Evolutionary conservation across 2,888 invertebrate species (phyloP).

Genomic region (Ypsolopha sequella): DNA sequence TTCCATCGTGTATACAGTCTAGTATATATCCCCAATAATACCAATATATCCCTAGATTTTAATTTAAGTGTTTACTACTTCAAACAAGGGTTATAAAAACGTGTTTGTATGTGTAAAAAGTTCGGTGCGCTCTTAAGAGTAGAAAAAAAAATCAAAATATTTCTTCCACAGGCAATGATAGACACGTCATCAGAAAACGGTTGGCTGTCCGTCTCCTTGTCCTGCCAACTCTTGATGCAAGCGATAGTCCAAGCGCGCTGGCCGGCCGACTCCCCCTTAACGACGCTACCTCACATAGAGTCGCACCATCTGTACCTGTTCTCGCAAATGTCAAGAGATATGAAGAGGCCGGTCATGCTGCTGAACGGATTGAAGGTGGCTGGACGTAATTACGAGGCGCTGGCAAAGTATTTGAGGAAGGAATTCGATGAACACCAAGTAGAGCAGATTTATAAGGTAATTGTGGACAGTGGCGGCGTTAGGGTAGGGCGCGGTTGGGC

Average conservation of each 20-base stretch:
- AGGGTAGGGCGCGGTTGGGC: too few relatives aligned
- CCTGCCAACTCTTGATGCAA: conserved; percentile 85
- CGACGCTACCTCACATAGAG: conserved; percentile 83
- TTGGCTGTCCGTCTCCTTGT: conserved; percentile 87
- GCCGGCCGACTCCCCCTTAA: conserved; percentile 80
- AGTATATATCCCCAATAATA: too few relatives aligned
- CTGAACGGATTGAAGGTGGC: conserved; percentile 73
- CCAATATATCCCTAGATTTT: too few relatives aligned
- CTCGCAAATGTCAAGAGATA: conserved; percentile 50
- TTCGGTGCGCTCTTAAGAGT: too few relatives aligned
- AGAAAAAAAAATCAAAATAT: too few relatives aligned
- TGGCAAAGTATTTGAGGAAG: conserved; percentile 72
- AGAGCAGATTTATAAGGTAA: conserved; percentile 75
- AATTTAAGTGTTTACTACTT: too few relatives aligned
- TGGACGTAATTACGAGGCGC: conserved; percentile 68
- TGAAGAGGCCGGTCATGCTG: conserved; percentile 39
- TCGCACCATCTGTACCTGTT: conserved; percentile 74
- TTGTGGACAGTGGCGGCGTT: too few relatives aligned
- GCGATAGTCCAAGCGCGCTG: conserved; percentile 93
- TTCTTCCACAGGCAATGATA: conserved; percentile 86
- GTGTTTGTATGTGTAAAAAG: too few relatives aligned
- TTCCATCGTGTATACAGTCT: too few relatives aligned
- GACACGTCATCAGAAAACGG: conserved; percentile 93
- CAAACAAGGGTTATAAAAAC: too few relatives aligned
- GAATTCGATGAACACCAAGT: conserved; percentile 78